A percentile compares a stretch with the other conserved stretches of the same genome.
These are phyloP conservation scores for Oreotrochilus melanogaster DNA, from an alignment of 2,113 vertebrate genomes.

Conservation along the genomic window DNA sequence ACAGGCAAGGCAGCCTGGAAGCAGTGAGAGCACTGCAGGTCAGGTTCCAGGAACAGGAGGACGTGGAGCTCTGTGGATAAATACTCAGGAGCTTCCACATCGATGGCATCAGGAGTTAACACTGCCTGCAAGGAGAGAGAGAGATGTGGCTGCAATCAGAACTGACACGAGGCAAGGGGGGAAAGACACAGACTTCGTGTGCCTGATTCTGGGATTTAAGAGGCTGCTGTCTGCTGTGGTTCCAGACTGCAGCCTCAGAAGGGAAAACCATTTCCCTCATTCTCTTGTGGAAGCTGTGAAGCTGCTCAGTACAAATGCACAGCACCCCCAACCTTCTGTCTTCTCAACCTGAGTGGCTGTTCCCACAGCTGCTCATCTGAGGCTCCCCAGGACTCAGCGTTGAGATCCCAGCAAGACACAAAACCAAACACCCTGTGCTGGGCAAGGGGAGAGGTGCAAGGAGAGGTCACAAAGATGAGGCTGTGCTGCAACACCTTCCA, in stretches of 20 bases:
- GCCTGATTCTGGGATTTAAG: background rate
- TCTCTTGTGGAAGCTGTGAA: rapidly evolving
- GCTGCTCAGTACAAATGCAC: rapidly evolving
- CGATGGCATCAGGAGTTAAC: constrained; percentile 76
- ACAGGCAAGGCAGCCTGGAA: constrained; percentile 81
- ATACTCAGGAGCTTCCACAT: constrained; percentile 90
- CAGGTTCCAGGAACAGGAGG: constrained; percentile 77
- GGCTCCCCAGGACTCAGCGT: background rate
- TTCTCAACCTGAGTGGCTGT: rapidly evolving
- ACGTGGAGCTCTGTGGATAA: constrained; percentile 74
- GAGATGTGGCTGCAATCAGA: rapidly evolving
- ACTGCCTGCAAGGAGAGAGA: constrained; percentile 75
- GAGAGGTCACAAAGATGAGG: rapidly evolving
- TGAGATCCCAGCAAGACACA: background rate
- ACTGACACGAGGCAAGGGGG: rapidly evolving
- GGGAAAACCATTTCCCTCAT: background rate
- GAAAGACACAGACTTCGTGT: background rate
- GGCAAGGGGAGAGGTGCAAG: background rate
- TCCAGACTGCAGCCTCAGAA: background rate
- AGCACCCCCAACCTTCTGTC: background rate
- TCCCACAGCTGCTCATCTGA: background rate
- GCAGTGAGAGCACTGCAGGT: constrained; percentile 33
- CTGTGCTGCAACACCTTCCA: background rate
- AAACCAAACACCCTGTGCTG: background rate
- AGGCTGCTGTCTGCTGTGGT: background rate